phyloP scores from a whole-genome alignment of 1,140 invertebrate genomes.

The Aphidius ervi region DNA sequence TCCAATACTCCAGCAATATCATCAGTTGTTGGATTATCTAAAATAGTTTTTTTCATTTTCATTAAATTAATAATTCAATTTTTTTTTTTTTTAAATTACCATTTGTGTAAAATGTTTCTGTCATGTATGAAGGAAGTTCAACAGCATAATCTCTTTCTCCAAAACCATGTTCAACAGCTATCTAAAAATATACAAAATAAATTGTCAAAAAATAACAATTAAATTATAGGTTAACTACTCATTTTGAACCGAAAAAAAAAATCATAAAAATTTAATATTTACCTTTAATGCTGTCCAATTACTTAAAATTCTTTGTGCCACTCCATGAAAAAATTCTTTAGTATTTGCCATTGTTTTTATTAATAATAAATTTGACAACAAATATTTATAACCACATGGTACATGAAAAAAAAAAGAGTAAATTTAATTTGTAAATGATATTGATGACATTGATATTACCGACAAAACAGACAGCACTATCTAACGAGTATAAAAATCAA shows the following conservation, averaged over 20 bases:
- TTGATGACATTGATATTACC: too few species aligned
- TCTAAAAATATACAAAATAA: conserved; percentile 24
- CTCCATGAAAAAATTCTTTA: conserved; percentile 31
- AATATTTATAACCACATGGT: too few species aligned
- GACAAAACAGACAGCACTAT: too few species aligned
- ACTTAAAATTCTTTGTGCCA: conserved; percentile 40
- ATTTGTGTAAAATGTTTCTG: conserved; percentile 38
- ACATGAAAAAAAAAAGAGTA: too few species aligned
- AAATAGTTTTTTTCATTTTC: conserved; percentile 17
- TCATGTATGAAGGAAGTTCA: conserved; percentile 34
- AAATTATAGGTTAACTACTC: conserved; percentile 11
- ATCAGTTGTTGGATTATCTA: conserved; percentile 30
- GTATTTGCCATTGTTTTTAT: conserved; percentile 28
- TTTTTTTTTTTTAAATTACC: conserved; percentile 28
- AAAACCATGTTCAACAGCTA: conserved; percentile 42
- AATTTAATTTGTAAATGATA: background rate
- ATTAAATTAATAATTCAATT: background rate
- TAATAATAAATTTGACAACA: background rate
- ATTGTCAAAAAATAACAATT: too few species aligned
- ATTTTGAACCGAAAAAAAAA: background rate
- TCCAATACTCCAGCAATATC: conserved; percentile 38
- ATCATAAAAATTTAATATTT: conserved; percentile 18
- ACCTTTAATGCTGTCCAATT: conserved; percentile 46
- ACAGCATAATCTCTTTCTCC: conserved; percentile 31
- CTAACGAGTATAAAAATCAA: too few species aligned